phyloP scores from a whole-genome alignment of 1,140 invertebrate genomes.

The Pseudomyrmex sp. region DNA sequence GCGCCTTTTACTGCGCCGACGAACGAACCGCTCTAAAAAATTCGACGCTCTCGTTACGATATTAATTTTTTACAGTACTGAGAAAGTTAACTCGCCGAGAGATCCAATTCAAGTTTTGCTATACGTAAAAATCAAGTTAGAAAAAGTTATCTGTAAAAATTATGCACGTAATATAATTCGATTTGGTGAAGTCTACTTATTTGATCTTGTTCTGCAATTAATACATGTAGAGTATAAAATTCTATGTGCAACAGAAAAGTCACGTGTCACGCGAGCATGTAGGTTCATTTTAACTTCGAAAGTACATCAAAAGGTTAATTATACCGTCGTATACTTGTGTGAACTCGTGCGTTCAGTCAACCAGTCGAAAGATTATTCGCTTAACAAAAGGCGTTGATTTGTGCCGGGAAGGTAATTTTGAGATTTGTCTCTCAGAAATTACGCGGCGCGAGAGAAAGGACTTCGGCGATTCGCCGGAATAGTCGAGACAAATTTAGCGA shows the following conservation, averaged over 20 bases:
- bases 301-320: constrained; percentile 19
- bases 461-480: constrained; percentile 16
- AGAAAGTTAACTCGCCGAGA: background rate
- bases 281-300: background rate
- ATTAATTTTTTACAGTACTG: constrained; percentile 22
- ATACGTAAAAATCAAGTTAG: background rate
- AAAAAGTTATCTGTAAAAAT: background rate
- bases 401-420: constrained; percentile 40
- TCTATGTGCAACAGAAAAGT: background rate
- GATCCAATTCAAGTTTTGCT: background rate
- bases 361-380: background rate
- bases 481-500: constrained; percentile 52
- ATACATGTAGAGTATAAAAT: background rate
- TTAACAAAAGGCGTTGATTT: constrained; percentile 49
- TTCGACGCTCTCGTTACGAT: constrained; percentile 15
- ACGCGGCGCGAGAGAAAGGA: background rate
- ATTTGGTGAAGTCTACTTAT: background rate
- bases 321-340: background rate
- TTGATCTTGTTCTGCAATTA: background rate
- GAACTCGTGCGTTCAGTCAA: constrained; percentile 1
- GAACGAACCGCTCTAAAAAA: constrained; percentile 15
- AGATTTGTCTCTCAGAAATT: constrained; percentile 45
- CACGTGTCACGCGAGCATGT: background rate
- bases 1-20: constrained; percentile 24
- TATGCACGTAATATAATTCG: background rate